Evolutionary conservation across 1,140 invertebrate species (phyloP).

Genomic region (Gryon sp.): DNA sequence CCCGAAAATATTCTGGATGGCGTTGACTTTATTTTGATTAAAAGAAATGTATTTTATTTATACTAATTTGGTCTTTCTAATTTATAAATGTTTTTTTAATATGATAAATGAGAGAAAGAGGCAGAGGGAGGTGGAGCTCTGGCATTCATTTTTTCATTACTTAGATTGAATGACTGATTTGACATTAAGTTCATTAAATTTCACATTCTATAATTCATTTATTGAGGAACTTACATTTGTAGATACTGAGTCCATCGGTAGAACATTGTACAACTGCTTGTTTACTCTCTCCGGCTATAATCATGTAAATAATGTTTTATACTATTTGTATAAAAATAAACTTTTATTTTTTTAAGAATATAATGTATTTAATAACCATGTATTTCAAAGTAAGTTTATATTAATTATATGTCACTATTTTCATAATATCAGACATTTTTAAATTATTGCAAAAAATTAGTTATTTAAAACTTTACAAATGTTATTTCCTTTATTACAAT

Average conservation of each 20-base stretch:
- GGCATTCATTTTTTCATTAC: constrained; percentile 35
- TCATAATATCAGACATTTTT: too few species aligned
- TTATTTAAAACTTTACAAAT: too few species aligned
- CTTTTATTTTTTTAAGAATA: too few species aligned
- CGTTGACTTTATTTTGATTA: constrained; percentile 14
- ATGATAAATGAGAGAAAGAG: constrained; percentile 61
- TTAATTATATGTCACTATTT: too few species aligned
- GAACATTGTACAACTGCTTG: background rate
- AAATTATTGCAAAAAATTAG: too few species aligned
- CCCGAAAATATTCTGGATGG: constrained; percentile 46
- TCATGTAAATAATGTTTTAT: too few species aligned
- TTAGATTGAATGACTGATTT: constrained; percentile 4
- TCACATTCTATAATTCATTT: background rate
- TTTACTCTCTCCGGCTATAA: too few species aligned
- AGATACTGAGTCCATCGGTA: background rate
- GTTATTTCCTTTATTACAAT: too few species aligned
- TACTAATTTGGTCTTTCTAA: background rate
- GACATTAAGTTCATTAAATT: background rate
- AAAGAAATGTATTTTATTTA: constrained; percentile 1
- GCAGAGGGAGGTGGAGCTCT: constrained; percentile 73
- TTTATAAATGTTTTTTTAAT: background rate
- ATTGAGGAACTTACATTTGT: background rate
- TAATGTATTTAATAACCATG: too few species aligned
- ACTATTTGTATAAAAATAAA: too few species aligned
- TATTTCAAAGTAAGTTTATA: too few species aligned